Percentiles rank a stretch among this genome's conserved stretches.
phyloP scores from a whole-genome alignment of 2,888 invertebrate species.

The Quadriops clusia region DNA sequence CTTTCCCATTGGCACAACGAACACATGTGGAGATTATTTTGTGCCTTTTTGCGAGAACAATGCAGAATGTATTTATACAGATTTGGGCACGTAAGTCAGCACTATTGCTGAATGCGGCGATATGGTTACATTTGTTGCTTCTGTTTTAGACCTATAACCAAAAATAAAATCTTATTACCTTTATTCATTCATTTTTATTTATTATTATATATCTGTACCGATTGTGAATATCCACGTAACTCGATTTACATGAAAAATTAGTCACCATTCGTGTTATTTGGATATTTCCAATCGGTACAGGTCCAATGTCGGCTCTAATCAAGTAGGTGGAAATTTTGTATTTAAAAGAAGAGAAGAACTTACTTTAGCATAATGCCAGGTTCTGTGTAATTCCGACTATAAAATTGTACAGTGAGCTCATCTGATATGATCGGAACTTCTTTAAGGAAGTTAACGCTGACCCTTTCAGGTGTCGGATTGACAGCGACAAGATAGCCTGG shows the following conservation, averaged over 20 bases:
- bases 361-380: slow-evolving; percentile 36
- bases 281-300: no score
- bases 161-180: slow-evolving; percentile 21
- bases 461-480: slow-evolving; percentile 46
- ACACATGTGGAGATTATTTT: no score
- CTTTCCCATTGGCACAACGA: no score
- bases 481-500: slow-evolving; percentile 63
- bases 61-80: no score
- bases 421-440: slow-evolving; percentile 40
- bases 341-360: slow-evolving; percentile 19
- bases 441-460: slow-evolving; percentile 44
- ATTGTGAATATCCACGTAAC: no score
- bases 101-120: slow-evolving; percentile 52
- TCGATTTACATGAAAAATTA: no score
- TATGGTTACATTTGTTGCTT: slow-evolving; percentile 44
- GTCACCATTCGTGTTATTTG: no score
- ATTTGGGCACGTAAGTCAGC: slow-evolving; percentile 56
- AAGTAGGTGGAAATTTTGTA: no score
- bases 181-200: slow-evolving; percentile 17
- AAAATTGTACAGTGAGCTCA: slow-evolving; percentile 47
- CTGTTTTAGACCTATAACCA: slow-evolving; percentile 48
- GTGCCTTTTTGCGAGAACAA: no score
- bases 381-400: slow-evolving; percentile 42
- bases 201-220: no score
- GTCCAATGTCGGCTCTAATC: no score